phyloP scores from a whole-genome alignment of 1,140 invertebrate species.

The Coelopa frigida region DNA sequence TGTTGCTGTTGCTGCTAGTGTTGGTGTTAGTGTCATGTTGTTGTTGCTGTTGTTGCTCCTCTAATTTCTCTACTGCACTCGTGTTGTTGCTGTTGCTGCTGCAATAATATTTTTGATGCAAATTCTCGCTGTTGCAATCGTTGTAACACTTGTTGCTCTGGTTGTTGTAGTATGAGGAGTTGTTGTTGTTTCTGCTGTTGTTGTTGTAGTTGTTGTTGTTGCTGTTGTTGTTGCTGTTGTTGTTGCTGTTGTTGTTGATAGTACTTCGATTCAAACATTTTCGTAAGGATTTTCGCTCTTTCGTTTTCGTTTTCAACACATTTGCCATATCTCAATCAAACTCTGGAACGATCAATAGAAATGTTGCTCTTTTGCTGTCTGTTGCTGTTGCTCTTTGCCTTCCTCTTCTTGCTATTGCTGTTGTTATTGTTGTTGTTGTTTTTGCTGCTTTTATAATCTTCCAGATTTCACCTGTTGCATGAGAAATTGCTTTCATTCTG shows the following conservation, averaged over 20 bases:
- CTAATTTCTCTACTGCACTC: not conserved
- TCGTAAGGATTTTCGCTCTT: not conserved
- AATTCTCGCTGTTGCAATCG: too few relatives aligned
- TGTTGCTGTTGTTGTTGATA: constrained; percentile 16
- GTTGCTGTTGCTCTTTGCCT: constrained; percentile 21
- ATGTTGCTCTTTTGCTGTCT: too few relatives aligned
- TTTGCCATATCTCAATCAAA: too few relatives aligned
- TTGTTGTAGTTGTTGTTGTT: constrained; percentile 1
- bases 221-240: constrained; percentile 14
- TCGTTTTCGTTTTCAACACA: constrained; percentile 19
- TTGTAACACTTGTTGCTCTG: not conserved
- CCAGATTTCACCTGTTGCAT: constrained; percentile 17
- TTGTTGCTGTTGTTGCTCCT: constrained; percentile 1
- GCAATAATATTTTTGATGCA: not conserved
- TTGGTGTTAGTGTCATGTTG: not conserved
- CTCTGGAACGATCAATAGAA: too few relatives aligned
- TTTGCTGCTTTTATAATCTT: not conserved
- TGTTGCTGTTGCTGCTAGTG: too few relatives aligned
- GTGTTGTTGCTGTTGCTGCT: not conserved
- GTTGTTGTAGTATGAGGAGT: not conserved
- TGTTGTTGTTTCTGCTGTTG: constrained; percentile 1
- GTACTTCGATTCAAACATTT: constrained; percentile 6
- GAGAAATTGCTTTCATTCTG: too few relatives aligned
- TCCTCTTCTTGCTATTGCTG: constrained; percentile 7
- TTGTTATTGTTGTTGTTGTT: not conserved